Conservation (phyloP, 2,113 vertebrate species). For the Mustela lutreola region DNA sequence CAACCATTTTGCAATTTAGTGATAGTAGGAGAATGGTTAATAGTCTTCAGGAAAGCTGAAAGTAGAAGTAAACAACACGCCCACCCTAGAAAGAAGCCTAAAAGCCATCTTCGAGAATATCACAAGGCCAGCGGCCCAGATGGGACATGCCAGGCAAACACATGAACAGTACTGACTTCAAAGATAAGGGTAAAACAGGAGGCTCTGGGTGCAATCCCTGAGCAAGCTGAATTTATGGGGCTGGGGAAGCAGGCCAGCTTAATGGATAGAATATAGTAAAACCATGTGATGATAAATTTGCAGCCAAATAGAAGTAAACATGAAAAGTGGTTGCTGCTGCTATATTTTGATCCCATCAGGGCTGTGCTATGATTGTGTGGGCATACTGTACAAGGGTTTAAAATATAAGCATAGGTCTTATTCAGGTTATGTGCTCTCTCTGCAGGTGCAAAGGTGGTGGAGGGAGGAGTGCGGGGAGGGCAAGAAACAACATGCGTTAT, state of each 20-base stretch:
- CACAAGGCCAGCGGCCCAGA: background rate
- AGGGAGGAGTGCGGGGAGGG: background rate
- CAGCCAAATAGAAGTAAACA: background rate
- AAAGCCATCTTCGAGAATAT: background rate
- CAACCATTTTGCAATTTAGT: background rate
- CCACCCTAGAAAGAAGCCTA: background rate
- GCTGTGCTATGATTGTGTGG: background rate
- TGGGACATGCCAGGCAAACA: background rate
- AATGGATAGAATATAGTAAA: background rate
- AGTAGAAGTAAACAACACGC: background rate
- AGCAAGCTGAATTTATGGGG: background rate
- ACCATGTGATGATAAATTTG: background rate
- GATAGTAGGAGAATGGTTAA: background rate
- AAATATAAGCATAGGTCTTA: background rate
- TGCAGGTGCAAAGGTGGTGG: background rate
- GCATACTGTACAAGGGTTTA: background rate
- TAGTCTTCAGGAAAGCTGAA: background rate
- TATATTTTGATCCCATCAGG: background rate
- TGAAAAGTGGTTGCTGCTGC: background rate
- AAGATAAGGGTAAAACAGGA: background rate
- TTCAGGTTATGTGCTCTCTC: background rate
- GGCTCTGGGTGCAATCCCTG: background rate
- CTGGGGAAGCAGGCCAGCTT: background rate
- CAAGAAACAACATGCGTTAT: background rate
- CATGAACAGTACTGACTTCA: background rate